Conservation (phyloP, 2,797 vertebrate genomes). For the Gymnopithys bicolor region DNA sequence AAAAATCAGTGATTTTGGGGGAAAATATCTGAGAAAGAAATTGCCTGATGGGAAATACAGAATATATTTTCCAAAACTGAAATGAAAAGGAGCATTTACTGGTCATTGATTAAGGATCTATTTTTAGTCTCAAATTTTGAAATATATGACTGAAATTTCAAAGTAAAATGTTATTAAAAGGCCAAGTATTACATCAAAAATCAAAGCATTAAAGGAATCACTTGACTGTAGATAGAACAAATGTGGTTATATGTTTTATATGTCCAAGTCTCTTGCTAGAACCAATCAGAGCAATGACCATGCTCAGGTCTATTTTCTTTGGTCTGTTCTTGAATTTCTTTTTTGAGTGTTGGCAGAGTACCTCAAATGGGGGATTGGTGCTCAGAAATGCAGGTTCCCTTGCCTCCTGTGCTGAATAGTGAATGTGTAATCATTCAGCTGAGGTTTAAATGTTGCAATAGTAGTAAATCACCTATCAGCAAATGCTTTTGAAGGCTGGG, state of each 20-base stretch:
- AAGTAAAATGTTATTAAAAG: background rate
- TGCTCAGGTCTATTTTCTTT: background rate
- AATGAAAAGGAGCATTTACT: background rate
- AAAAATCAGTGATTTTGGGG: constrained; percentile 66
- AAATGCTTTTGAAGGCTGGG: background rate
- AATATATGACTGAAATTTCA: background rate
- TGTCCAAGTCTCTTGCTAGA: background rate
- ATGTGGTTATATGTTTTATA: background rate
- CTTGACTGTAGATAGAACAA: background rate
- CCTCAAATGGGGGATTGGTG: background rate
- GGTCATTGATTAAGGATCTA: background rate
- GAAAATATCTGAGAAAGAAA: constrained; percentile 33
- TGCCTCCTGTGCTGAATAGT: background rate
- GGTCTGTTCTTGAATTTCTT: background rate
- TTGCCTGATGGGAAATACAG: constrained; percentile 12
- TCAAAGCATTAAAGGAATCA: background rate
- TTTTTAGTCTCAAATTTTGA: background rate
- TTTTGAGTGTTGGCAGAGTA: background rate
- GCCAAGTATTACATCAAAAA: background rate
- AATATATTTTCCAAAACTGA: background rate
- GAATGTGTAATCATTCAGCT: background rate
- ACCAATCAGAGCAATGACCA: background rate
- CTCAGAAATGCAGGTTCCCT: background rate
- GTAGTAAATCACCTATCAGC: background rate
- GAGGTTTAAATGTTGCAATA: background rate